Conservation (phyloP, 2,888 invertebrate genomes). For the Noctua fimbriata region DNA sequence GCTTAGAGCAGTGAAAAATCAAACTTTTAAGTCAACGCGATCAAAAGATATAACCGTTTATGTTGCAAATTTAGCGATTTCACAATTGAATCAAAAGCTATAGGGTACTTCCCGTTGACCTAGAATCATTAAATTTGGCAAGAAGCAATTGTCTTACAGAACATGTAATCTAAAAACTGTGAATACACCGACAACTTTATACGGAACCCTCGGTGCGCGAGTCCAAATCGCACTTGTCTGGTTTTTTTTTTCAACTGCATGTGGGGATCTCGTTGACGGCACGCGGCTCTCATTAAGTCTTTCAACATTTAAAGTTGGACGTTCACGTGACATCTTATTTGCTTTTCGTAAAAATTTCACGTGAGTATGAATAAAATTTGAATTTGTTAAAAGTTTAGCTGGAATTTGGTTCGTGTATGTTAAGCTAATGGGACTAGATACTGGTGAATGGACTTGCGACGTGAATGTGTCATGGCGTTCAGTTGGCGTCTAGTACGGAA, state of each 20-base stretch:
- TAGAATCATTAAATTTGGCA: no score
- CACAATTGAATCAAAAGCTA: no score
- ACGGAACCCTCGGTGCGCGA: background rate
- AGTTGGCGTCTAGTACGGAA: background rate
- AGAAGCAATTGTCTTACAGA: no score
- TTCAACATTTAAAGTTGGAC: conserved; percentile 46
- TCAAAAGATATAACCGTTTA: no score
- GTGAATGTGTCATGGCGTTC: background rate
- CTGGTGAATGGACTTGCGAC: background rate
- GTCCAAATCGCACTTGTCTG: background rate
- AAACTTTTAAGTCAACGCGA: no score
- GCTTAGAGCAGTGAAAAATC: no score
- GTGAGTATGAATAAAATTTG: conserved; percentile 44
- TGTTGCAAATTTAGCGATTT: no score
- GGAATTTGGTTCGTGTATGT: background rate
- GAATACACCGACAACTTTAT: no score
- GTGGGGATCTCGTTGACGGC: conserved; percentile 30
- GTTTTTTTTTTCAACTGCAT: conserved; percentile 25
- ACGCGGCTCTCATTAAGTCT: conserved; percentile 43
- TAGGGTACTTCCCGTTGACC: no score
- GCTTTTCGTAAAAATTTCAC: conserved; percentile 13
- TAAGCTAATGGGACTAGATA: background rate
- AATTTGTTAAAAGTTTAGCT: conserved; percentile 40
- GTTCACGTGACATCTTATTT: conserved; percentile 19
- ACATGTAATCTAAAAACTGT: no score